Percentiles rank a stretch among this genome's conserved stretches.
These are phyloP conservation scores for Polymixis lichenea DNA, from an alignment of 2,888 invertebrate genomes.

Conservation along the genomic window DNA sequence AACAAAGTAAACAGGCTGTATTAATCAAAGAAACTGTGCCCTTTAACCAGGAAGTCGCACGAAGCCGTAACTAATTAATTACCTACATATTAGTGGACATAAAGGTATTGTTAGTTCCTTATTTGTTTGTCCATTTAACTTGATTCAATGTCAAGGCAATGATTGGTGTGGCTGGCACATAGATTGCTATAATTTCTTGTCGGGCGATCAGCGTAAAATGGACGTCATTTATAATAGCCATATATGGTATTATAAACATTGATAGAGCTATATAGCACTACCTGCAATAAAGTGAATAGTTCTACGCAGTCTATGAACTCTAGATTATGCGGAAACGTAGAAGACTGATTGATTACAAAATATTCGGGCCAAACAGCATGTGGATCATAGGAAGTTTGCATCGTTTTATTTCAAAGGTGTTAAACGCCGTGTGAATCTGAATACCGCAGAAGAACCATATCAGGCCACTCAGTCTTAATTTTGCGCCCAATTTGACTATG, in stretches of 20 bases:
- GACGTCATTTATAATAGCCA: neutral
- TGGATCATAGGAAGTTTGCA: neutral
- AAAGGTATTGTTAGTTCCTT: slow-evolving; percentile 54
- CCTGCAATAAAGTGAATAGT: slow-evolving; percentile 17
- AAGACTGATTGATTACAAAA: neutral
- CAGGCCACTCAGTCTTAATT: neutral
- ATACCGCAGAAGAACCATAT: neutral
- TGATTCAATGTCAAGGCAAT: slow-evolving; percentile 51
- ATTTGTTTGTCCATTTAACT: slow-evolving; percentile 50
- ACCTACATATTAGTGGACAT: slow-evolving; percentile 22
- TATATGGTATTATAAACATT: slow-evolving; percentile 7
- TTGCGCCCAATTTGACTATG: neutral
- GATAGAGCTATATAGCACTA: neutral
- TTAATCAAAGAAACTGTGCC: slow-evolving; percentile 31
- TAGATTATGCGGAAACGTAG: slow-evolving; percentile 1
- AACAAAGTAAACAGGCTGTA: slow-evolving; percentile 30
- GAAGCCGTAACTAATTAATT: slow-evolving; percentile 37
- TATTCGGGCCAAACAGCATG: neutral
- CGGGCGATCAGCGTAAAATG: slow-evolving; percentile 14
- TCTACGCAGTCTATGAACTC: neutral
- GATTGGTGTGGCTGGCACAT: slow-evolving; percentile 21
- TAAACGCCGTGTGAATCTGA: neutral
- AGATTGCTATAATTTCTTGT: slow-evolving; percentile 32
- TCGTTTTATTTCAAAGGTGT: neutral
- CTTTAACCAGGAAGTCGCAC: slow-evolving; percentile 59